Evolutionary conservation across 2,797 vertebrate genomes (phyloP), one percentile per base, ranked within the genome.

Genomic region (Phrynocephalus forsythii): DNA sequence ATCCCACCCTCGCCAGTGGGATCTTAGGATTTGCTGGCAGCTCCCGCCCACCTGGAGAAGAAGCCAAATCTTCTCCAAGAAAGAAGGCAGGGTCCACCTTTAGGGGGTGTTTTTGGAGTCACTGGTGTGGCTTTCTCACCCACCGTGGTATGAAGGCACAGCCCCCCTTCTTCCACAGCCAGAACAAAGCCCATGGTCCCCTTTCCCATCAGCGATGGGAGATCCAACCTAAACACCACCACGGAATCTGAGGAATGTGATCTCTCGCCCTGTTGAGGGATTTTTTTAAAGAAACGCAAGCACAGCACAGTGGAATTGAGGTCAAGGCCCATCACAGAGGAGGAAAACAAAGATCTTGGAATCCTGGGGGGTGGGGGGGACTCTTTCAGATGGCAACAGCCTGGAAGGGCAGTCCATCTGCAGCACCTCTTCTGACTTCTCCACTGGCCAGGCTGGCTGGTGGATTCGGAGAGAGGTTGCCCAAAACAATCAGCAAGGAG

Each of bases 191-290:
- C 71, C 30, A 9, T 60, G 66, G 1, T 72, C 69, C 30, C 15
- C 10, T 30, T 30, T 48, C 79, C 33, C 71, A n/a, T 38, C 5
- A 56, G 38, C 38, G 38, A 44, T 44, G 38, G 38, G 38, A 28
- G 75, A 26, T 63, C 18, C 67, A 63, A 24, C 30, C 72, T 30
- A 5, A 26, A 78, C 50, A 38, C 4, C n/a, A 30, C n/a, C 33
- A 30, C 6, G 50, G 89, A 79, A 93, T 93, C 68, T 72, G 73
- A 81, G 84, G 90, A 93, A 93, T 90, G 87, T 78, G 67, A 26
- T 79, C 84, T 56, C 75, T 44, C 28, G 22, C 75, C 50, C 44
- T 13, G 20, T 11, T n/a, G 63, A 83, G 68, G 38, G 72, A 75
- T 79, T 76, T 78, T 60, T 52, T 44, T 38, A 38, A 44, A 50